phyloP scores from a whole-genome alignment of 2,797 vertebrate species.

The Malurus splendens region DNA sequence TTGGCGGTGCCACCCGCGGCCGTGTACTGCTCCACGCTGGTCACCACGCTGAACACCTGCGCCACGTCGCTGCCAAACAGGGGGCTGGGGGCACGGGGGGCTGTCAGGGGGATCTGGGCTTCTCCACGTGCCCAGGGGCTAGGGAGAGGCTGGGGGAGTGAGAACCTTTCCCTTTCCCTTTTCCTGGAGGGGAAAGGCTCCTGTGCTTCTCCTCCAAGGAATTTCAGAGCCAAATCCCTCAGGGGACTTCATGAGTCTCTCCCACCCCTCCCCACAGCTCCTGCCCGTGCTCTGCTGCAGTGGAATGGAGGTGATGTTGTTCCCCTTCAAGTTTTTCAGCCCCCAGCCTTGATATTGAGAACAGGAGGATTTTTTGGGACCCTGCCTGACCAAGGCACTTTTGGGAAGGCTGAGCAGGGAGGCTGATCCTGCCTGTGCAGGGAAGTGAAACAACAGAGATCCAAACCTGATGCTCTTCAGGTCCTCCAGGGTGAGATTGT shows the following conservation, averaged over 20 bases:
- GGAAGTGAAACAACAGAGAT: accelerated
- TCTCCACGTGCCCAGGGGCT: accelerated
- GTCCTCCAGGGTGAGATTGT: constrained; percentile 81
- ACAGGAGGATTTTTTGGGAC: background rate
- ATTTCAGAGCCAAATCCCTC: background rate
- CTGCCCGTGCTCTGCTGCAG: background rate
- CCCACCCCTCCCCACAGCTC: background rate
- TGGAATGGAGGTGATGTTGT: too few relatives aligned
- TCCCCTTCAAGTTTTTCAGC: background rate
- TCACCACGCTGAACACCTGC: constrained; percentile 83
- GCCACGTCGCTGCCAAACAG: constrained; percentile 69
- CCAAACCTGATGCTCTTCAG: constrained; percentile 80
- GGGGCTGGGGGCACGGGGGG: constrained; percentile 64
- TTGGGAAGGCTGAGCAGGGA: background rate
- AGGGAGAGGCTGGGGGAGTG: background rate
- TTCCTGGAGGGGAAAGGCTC: background rate
- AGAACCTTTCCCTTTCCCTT: too few relatives aligned
- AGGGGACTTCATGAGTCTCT: background rate
- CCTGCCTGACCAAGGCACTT: background rate
- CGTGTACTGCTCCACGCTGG: constrained; percentile 91
- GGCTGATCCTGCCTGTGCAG: background rate
- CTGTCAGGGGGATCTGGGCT: background rate
- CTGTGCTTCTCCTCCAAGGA: background rate
- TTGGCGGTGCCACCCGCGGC: constrained; percentile 85
- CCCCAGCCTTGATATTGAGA: background rate